phyloP scores from a whole-genome alignment of 2,888 invertebrate genomes.

The Clostera curtula region DNA sequence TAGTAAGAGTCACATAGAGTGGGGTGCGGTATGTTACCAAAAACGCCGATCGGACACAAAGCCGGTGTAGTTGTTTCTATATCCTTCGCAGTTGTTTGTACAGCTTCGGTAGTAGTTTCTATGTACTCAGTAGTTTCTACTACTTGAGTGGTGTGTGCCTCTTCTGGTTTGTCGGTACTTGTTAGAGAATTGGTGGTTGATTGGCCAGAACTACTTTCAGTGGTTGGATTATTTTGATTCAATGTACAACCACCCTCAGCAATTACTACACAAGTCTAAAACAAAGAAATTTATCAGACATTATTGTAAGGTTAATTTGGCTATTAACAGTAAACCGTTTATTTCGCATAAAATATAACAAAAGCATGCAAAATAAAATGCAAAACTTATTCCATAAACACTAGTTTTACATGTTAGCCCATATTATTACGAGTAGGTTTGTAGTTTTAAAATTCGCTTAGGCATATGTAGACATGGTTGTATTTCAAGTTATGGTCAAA shows the following conservation, averaged over 20 bases:
- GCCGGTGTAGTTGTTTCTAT: slow-evolving; percentile 5
- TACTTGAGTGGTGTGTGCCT: not conserved
- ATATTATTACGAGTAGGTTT: no score
- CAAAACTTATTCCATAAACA: no score
- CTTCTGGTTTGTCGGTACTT: not conserved
- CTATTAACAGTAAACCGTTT: not conserved
- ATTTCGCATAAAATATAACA: no score
- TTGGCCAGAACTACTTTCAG: not conserved
- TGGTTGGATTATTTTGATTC: slow-evolving; percentile 1
- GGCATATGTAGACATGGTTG: no score
- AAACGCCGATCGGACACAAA: slow-evolving; percentile 11
- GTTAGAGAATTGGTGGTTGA: not conserved
- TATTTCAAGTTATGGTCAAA: no score
- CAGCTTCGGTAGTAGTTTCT: slow-evolving; percentile 1
- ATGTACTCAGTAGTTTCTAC: not conserved
- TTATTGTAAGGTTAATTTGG: not conserved
- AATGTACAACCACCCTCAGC: slow-evolving; percentile 20
- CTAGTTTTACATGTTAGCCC: no score
- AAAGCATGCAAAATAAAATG: no score
- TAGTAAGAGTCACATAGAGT: slow-evolving; percentile 20
- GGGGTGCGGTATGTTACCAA: slow-evolving; percentile 23
- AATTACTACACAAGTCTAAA: slow-evolving; percentile 18
- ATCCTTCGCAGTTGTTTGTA: not conserved
- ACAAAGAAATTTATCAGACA: slow-evolving; percentile 1
- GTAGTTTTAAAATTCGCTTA: no score